Evolutionary conservation across 2,113 vertebrate genomes (phyloP), one percentile per base, ranked within the genome.

Genomic region (Limanda limanda): DNA sequence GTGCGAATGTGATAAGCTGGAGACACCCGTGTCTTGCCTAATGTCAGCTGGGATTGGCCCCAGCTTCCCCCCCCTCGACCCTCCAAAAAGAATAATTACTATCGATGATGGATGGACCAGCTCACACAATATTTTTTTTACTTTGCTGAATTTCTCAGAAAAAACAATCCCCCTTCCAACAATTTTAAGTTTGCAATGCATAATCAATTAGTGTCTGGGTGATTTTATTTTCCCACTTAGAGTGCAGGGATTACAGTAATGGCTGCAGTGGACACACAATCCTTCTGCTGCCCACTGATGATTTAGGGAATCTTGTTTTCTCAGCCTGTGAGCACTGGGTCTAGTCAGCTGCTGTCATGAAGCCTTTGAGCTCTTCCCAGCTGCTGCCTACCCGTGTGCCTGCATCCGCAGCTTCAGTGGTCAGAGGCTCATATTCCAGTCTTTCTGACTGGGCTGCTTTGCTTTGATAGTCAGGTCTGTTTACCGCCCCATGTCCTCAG

Each of bases 391-490:
- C 73, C 72, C 45, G 64, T 75, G 63, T 70, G 62, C 67, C 60
- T 54, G 63, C 73, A 81, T 81, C 75, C 59, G 48, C 82, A 73
- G 82, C 80, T 78, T 76, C 86, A 84, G 75, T 68, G 86, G 85
- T 86, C 81, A 77, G 68, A 87, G 87, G 79, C 86, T 93, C 88
- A 93, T 94, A 92, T 93, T 89, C 66, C 76, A 93, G 93, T 94
- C 93, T 90, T 76, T 93, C 89, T 92, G 91, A 92, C 87, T 77
- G 76, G 74, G 79, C 70, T 89, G 88, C 73, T 88, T 84, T 86
- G 83, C 94, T 94, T 95, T 94, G 94, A 94, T 94, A 93, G 86
- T 89, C 84, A 63, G 77, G 83, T 87, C 92, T 94, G 94, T 94
- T 94, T 94, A 93, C 91, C 40, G 56, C 86, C 86, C 71, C 71